phyloP scores from a whole-genome alignment of 2,797 vertebrate species.

The Chelmon rostratus region DNA sequence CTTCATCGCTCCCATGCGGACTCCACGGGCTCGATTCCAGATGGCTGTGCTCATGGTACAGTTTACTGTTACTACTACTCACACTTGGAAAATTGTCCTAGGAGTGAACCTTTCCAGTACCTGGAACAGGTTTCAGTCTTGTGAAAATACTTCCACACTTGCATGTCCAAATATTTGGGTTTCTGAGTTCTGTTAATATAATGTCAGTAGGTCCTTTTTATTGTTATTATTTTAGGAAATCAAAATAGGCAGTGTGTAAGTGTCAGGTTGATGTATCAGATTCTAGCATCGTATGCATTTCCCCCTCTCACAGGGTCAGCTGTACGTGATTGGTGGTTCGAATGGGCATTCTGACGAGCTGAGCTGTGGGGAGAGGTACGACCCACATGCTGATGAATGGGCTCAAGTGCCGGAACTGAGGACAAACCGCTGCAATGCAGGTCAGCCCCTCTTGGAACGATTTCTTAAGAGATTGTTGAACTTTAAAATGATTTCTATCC shows the following conservation, averaged over 20 bases:
- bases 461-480: rapidly evolving
- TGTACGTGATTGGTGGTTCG: constrained; percentile 97
- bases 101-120: background rate
- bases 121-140: constrained; percentile 2
- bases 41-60: constrained; percentile 97
- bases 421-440: constrained; percentile 98
- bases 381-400: constrained; percentile 93
- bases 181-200: background rate
- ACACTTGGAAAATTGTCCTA: background rate
- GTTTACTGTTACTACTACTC: background rate
- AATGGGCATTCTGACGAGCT: constrained; percentile 98
- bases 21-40: constrained; percentile 97
- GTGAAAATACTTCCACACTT: constrained; percentile 26
- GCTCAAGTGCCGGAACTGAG: constrained; percentile 94
- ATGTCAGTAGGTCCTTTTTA: background rate
- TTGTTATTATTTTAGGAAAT: background rate
- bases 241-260: background rate
- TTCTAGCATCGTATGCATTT: background rate
- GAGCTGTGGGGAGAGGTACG: constrained; percentile 96
- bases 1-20: constrained; percentile 97
- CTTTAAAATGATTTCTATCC: background rate
- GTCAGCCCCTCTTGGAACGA: constrained; percentile 69
- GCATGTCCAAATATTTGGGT: background rate
- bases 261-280: background rate
- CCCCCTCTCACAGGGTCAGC: constrained; percentile 88